Evolutionary conservation across 2,888 invertebrate species (phyloP).

Genomic region (Agrenia bidenticulata): DNA sequence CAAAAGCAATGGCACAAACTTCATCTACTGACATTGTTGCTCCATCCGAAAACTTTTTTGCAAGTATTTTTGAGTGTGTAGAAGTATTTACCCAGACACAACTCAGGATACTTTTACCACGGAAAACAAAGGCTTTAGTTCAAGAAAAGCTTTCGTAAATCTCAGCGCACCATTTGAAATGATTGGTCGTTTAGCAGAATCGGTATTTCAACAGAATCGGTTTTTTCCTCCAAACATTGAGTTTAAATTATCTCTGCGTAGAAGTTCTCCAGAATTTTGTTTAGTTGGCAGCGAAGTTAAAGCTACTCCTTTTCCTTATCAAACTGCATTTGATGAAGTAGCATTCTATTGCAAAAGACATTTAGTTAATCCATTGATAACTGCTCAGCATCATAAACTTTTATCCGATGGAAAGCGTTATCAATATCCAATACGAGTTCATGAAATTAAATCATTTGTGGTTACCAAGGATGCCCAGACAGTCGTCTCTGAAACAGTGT

Average conservation of each 20-base stretch:
- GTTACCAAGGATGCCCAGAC: not conserved
- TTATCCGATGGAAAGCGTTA: not conserved
- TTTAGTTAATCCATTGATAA: slow-evolving; percentile 1
- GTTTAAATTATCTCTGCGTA: not conserved
- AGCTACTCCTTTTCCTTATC: not conserved
- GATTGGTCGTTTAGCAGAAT: not conserved
- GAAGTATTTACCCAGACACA: not conserved
- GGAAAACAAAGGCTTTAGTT: not conserved
- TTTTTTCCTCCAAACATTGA: slow-evolving; percentile 3
- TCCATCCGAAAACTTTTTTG: slow-evolving; percentile 2
- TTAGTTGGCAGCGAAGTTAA: not conserved
- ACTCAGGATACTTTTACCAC: slow-evolving; percentile 1
- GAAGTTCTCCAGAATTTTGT: not conserved
- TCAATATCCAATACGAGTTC: not conserved
- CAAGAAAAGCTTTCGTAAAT: not conserved
- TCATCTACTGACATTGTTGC: slow-evolving; percentile 3
- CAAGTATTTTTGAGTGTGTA: not conserved
- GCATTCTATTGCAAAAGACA: not conserved
- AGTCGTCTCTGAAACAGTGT: not conserved
- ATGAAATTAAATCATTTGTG: not conserved
- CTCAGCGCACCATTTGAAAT: not conserved
- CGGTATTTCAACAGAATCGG: not conserved
- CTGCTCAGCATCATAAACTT: slow-evolving; percentile 1
- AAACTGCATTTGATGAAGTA: slow-evolving; percentile 4
- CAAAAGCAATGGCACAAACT: not conserved